Evolutionary conservation across 1,140 invertebrate genomes (phyloP).

Genomic region (Trialeurodes vaporariorum): DNA sequence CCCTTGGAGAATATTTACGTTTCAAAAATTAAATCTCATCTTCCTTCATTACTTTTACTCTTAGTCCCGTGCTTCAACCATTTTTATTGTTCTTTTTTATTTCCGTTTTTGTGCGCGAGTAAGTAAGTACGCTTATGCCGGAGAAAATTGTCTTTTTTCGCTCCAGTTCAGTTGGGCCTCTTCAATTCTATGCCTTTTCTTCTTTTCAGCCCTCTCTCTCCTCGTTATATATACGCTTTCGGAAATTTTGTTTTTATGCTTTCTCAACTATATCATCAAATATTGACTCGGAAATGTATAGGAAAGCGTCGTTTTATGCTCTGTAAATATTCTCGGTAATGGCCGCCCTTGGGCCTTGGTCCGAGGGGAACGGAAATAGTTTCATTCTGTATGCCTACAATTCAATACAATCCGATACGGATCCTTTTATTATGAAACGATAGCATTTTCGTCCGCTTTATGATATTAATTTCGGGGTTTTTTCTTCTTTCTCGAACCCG

Average conservation of each 20-base stretch:
- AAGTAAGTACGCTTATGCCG: too few relatives aligned
- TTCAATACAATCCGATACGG: background rate
- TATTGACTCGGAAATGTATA: background rate
- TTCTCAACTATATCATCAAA: background rate
- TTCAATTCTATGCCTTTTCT: too few relatives aligned
- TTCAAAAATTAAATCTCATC: slow-evolving; percentile 1
- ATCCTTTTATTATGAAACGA: background rate
- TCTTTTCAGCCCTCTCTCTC: too few relatives aligned
- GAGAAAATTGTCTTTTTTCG: background rate
- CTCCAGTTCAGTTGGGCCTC: background rate
- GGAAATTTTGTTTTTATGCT: background rate
- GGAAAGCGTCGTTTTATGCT: background rate
- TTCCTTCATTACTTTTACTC: background rate
- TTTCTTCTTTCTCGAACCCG: too few relatives aligned
- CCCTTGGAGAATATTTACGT: background rate
- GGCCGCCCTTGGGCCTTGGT: background rate
- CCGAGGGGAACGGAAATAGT: background rate
- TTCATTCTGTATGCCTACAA: background rate
- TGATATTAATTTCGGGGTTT: too few relatives aligned
- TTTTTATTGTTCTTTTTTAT: background rate
- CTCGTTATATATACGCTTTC: too few relatives aligned
- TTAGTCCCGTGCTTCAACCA: background rate
- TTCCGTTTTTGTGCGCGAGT: too few relatives aligned
- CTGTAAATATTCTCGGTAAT: slow-evolving; percentile 1
- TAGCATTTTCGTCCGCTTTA: background rate